Evolutionary conservation across 2,113 vertebrate species (phyloP), one percentile per base, ranked within the genome.

Genomic region (Podarcis muralis): DNA sequence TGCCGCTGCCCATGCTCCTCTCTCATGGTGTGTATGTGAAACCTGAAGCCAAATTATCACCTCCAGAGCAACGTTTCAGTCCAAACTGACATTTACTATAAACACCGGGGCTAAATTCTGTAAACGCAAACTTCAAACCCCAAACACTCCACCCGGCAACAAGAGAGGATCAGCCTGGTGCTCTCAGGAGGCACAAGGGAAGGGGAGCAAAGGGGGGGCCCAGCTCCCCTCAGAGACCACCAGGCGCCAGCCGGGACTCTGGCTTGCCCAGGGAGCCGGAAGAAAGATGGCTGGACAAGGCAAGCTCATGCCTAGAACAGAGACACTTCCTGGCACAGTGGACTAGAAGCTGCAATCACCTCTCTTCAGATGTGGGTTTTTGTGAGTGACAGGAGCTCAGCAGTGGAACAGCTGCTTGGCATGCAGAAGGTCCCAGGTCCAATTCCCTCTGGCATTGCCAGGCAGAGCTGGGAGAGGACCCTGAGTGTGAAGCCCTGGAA

Each of bases 1-100:
- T 20, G 78, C 32, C 15, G 5, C 59, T 20, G n/a, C 8, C 18
- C n/a, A 1, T 0, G 3, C 2, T 72, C 81, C 68, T 77, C 72
- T 7, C 2, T 0, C 0, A 12, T 69, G 15, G 76, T 62, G 25
- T 0, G 53, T 1, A 6, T 30, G 37, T 76, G 76, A 80, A 89
- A 83, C 66, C 27, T 12, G 59, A 85, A 0, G 40, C 87, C 2
- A 1, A 78, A 8, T 27, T 72, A 23, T 48, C 40, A 53, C 2
- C 27, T 35, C 48, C 20, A 59, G 88, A 87, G 88, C 79, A 59
- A 4, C 23, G 30, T 20, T 3, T 6, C 16, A 4, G 27, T 37
- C 69, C 57, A 0, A 48, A 0, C 0, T 15, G 30, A 20, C 35
- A 82, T 93, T 91, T 91, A 93, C 92, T 79, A 84, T 90, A 87